Percentiles rank a stretch among this genome's conserved stretches.
Conservation (phyloP, 2,113 vertebrate species). For the Callaeas wilsoni region DNA sequence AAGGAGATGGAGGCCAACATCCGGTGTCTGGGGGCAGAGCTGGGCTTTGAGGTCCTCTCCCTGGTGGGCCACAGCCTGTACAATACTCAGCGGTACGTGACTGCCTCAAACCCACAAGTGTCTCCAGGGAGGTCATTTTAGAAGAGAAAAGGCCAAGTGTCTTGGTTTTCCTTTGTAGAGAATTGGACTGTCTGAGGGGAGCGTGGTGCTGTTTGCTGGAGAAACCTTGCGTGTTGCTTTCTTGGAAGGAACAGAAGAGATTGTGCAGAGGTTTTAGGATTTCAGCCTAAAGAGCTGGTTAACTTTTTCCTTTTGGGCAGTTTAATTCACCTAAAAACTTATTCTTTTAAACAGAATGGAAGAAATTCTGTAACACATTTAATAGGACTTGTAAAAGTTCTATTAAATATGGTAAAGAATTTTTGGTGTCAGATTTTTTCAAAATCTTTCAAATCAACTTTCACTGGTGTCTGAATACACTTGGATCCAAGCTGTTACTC, state of each 20-base stretch:
- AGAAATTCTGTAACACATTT: background rate
- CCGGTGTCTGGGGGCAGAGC: slow-evolving; percentile 30
- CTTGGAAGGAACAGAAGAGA: background rate
- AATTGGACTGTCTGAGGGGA: background rate
- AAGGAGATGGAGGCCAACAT: slow-evolving; percentile 54
- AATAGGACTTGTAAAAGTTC: background rate
- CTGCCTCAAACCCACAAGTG: background rate
- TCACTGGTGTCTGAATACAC: background rate
- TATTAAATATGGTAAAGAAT: background rate
- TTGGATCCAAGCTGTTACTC: background rate
- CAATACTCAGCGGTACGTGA: slow-evolving; percentile 25
- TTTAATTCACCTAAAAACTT: background rate
- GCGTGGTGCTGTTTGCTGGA: background rate
- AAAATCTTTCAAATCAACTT: background rate
- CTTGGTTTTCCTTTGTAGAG: background rate
- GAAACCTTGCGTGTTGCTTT: background rate
- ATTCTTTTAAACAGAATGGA: background rate
- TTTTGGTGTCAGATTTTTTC: background rate
- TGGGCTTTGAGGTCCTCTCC: slow-evolving; percentile 54
- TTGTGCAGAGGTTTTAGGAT: background rate
- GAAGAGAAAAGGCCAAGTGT: background rate
- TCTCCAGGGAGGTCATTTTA: background rate
- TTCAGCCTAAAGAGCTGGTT: background rate
- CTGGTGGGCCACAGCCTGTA: slow-evolving; percentile 62
- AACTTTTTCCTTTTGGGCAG: background rate